Evolutionary conservation across 2,888 invertebrate genomes (phyloP), one percentile per base, ranked within the genome.

Genomic region (Agrypnus murinus): DNA sequence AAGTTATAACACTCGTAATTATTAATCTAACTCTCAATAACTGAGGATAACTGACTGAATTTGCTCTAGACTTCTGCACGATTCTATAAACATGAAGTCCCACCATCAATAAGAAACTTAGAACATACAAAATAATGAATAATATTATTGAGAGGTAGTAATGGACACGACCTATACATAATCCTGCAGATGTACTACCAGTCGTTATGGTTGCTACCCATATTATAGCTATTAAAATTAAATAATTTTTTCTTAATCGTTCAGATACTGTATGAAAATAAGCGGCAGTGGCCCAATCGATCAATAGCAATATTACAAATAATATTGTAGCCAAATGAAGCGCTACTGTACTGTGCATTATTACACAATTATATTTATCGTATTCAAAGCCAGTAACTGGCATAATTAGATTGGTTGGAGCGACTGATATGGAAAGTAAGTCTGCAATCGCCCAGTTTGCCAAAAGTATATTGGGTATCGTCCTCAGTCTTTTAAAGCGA

Each of bases 381-480:
- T 48, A 14, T 4, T 2, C 2, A 5, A 10, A 43, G 3, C 43
- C 12, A n/a, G 4, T 1, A 7, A 14, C 2, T 43, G 6, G 3
- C 7, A 43, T 2, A 3, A 2, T 14, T 43, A 12, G 10, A 43
- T 10, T 43, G 12, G 14, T 67, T 3, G 67, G 66, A 0, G 58
- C 43, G 3, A 69, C 43, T 14, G 60, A 5, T 34, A 72, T 57
- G 1, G 40, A 48, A 5, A 19, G 55, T 2, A 48, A 14, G 14
- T 72, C 48, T 5, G 53, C 40, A 7, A 72, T 40, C 4, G 71
- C 71, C 71, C 71, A 72, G 17, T 68, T 68, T 8, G 55, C 65
- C 10, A 72, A 65, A 10, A 60, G 64, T 10, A 68, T 60, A 8
- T 72, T 68, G 1, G 65, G 14, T 14, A 58, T 40, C 8, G 38